Base-by-base conservation (phyloP, 2,797 vertebrate species). In the Streptopelia turtur region DNA sequence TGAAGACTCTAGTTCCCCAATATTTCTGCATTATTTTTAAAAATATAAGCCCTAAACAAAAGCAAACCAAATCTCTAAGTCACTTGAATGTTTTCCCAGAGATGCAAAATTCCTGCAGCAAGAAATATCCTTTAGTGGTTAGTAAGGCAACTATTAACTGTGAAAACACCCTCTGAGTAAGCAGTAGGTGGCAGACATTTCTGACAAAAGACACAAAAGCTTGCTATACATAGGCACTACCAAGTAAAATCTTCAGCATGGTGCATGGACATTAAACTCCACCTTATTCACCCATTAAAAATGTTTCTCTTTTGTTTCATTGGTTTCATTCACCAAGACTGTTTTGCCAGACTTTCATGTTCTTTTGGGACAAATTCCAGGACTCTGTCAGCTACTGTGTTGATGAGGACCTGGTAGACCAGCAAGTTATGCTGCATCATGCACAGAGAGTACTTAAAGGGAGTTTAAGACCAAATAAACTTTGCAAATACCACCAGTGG, bases 131-230 rank as follows among this genome's bases (percentile, higher is more conserved):
- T 89, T 86, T 71, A 49, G 83, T 89, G 75, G 60, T 93, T 97
- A 94, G 91, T 88, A 95, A 93, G 87, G 89, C 81, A 75, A 61
- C 50, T 96, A 80, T 92, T 94, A 96, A 91, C 87, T 59, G 76
- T 28, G 45, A 87, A 93, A 95, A 93, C 65, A 87, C 49, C 41
- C 65, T 89, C 79, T 90, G 92, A 95, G 94, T 75, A 94, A 96
- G 89, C 83, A 74, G 95, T 87, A 89, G 72, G 90, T 92, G 86
- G 76, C 74, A 97, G 83, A 68, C 64, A 93, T 71, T 28, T 89
- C 64, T 93, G 94, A 80, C 76, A 78, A 77, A 86, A 66, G 59
- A 92, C 49, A 93, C 82, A 90, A 88, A 95, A 91, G 30, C 69
- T 72, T 75, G 53, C 76, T 93, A 69, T 85, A 77, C 64, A 65